Evolutionary conservation across 2,113 vertebrate genomes (phyloP), one percentile per base, ranked within the genome.

Genomic region (Rhinoptilus africanus): DNA sequence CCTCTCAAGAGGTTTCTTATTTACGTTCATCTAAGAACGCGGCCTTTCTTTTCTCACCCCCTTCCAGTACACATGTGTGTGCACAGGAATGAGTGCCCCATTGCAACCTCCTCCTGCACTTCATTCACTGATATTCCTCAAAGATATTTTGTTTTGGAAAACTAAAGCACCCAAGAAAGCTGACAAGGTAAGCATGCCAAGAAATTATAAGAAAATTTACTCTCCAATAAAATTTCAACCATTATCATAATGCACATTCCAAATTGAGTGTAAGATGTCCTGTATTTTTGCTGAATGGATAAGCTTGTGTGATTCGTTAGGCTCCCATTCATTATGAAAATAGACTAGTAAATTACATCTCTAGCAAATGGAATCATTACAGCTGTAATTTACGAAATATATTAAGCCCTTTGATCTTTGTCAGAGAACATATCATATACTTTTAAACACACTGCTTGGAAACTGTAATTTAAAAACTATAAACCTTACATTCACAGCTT

Each of bases 301-400:
- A 97, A 95, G 89, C 83, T 86, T 95, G 75, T 94, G 80, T 93
- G 95, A 97, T 96, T 98, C 59, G 92, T 98, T 98, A 97, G 95
- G 80, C 82, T 96, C 78, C 96, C 93, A 98, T 98, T 98, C 97
- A 95, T 97, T 98, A 97, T 95, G 94, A 97, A 98, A 98, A 97
- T 87, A 97, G 95, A 96, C 83, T 84, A 94, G 84, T 95, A 98
- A 98, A 98, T 98, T 98, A 97, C 97, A 97, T 97, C 97, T 95
- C 97, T 97, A 97, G 96, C 96, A 98, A 98, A 98, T 97, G 95
- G 95, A 98, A 98, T 97, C 97, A 97, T 97, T 98, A 97, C 73
- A 96, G 96, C 93, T 97, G 92, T 96, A 96, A 98, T 98, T 98
- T 97, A 98, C 97, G 97, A 98, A 98, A 98, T 98, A 98, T 93